Conservation (phyloP, 2,113 vertebrate genomes). For the Pituophis catenifer region DNA sequence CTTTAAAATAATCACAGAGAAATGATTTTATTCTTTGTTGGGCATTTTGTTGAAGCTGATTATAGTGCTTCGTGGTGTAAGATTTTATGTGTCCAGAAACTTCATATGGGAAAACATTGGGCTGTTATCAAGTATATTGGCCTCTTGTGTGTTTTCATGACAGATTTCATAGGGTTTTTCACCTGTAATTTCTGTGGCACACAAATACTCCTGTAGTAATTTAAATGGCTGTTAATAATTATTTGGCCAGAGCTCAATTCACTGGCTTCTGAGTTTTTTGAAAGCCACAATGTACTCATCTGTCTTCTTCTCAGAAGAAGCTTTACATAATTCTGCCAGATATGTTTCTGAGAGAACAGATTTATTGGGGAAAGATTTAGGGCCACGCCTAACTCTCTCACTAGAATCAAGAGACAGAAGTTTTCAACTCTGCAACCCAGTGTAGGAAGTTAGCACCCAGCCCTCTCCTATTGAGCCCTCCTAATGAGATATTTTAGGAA, state of each 20-base stretch:
- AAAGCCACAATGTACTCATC: neutral
- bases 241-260: neutral
- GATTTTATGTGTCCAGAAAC: constrained; percentile 7
- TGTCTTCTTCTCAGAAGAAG: neutral
- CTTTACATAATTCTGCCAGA: neutral
- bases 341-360: neutral
- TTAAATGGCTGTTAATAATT: constrained; percentile 5
- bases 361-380: neutral
- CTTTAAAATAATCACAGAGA: neutral
- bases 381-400: neutral
- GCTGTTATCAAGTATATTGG: neutral
- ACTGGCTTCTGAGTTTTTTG: neutral
- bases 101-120: neutral
- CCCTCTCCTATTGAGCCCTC: no score
- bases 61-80: neutral
- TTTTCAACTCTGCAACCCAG: neutral
- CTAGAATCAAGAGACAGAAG: neutral
- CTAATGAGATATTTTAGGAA: no score
- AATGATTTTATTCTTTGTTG: neutral
- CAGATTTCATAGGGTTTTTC: neutral
- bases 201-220: neutral
- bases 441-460: no score
- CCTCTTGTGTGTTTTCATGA: neutral
- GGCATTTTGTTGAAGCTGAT: neutral
- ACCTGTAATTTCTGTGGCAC: neutral